Base-by-base conservation (phyloP, 2,797 vertebrate species). In the Peromyscus aztecus region DNA sequence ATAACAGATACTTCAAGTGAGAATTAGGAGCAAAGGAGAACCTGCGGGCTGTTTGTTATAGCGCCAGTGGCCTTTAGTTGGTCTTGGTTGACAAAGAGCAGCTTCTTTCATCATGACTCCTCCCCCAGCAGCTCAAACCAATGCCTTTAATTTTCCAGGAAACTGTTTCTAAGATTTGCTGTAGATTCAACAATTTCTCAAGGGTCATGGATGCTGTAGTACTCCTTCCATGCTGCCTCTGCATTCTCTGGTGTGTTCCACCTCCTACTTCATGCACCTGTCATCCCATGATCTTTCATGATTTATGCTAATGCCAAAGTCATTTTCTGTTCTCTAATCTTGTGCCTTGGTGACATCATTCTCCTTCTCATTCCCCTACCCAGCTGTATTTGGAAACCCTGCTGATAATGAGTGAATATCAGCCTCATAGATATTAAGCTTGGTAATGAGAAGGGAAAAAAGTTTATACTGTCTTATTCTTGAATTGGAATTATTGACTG, bases 371-470 rank as follows among this genome's bases (percentile, higher is more conserved):
- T 10, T 65, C n/a, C 37, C 46, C n/a, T 43, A 92, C 69, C 88
- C 55, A 40, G 29, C 46, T 73, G 75, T 77, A 91, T 94, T 87
- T 76, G n/a, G 71, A 92, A 89, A 93, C 55, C 59, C 94, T 34
- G 27, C 37, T 85, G 87, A 90, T 93, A 96, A 96, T 61, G 34
- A 95, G 95, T 80, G 61, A 97, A 75, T 4, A 23, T 57, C 63
- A 89, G 92, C 29, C 83, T 89, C 80, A 91, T 55, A 94, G 89
- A 86, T 52, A 83, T 71, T 84, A 90, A 90, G 89, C 84, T 92
- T 90, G 80, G 27, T 96, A 95, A 96, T 88, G 61, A 95, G 94
- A 96, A 97, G 40, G 61, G 67, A 97, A 97, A 89, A 95, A 94
- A 52, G 34, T 69, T 75, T 81, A 90, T 97, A 96, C 52, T 57